Base-by-base conservation (phyloP, 92 coral and sea anemone genomes). In the Parazoanthus darwini region DNA sequence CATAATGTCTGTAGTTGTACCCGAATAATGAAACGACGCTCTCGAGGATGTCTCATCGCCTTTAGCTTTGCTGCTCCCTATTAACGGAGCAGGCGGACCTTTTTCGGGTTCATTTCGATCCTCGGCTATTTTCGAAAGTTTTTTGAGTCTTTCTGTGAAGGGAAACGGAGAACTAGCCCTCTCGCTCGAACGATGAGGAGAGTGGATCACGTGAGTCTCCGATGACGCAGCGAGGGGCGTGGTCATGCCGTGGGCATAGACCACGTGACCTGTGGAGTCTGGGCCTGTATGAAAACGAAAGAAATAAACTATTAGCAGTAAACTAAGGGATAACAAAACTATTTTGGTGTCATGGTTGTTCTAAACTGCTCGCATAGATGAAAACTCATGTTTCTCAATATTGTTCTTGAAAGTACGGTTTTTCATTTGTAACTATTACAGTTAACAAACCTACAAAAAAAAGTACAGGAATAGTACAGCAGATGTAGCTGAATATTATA, bases 161-260 rank as follows among this genome's bases (percentile, higher is more conserved):
- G 87, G 87, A 72, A 83, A 83, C 2, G 85, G 68, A 33, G 87
- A 84, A 73, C 54, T 68, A 35, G 58, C n/a, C 36, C 68, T 84
- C 15, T 70, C 43, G 67, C 26, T 71, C n/a, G 48, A 79, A 71
- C 0, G 63, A 38, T 66, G 72, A 66, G 87, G 26, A 25, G 87
- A 29, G 58, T 84, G 87, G 22, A 71, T 84, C 87, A 84, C 79
- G 66, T 84, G 87, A 18, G 63, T 84, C 38, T 84, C 87, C 78
- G 87, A 84, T 48, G 87, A 71, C 63, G 87, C 65, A 46, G 87
- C 42, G 15, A 84, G 87, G 66, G 87, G 87, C 78, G 79, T 71
- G 35, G 87, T 70, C 87, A 84, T 84, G 10, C 87, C 65, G 65
- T 84, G 87, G 56, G 87, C 87, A 84, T 84, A 84, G 67, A 84